Conservation (phyloP, 2,888 invertebrate species). For the Synanthedon tipuliformis region DNA sequence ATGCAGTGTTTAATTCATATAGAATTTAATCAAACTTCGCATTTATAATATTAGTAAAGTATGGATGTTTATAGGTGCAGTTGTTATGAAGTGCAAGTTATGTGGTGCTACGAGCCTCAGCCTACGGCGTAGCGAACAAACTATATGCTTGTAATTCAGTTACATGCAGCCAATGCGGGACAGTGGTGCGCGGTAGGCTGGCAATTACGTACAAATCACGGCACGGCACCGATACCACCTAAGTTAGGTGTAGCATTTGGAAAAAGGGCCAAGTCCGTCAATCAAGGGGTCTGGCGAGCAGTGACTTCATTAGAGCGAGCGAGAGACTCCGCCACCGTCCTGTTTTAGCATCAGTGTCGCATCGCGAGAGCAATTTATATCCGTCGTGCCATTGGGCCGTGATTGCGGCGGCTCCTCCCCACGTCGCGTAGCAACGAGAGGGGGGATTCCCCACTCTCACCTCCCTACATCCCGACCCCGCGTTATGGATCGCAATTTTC, state of each 20-base stretch:
- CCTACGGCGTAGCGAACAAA: constrained; percentile 18
- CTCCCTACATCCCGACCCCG: constrained; percentile 35
- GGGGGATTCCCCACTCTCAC: constrained; percentile 34
- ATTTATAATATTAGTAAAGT: too few species aligned
- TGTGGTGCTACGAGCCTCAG: constrained; percentile 3
- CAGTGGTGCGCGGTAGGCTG: constrained; percentile 14
- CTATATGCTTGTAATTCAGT: constrained; percentile 3
- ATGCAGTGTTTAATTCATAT: too few species aligned
- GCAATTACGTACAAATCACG: constrained; percentile 54
- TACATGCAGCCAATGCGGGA: constrained; percentile 22
- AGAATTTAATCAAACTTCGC: too few species aligned
- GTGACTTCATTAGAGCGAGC: constrained; percentile 64
- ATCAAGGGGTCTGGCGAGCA: constrained; percentile 55
- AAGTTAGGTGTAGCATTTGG: constrained; percentile 43
- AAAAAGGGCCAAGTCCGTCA: constrained; percentile 61
- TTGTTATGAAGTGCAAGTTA: constrained; percentile 5
- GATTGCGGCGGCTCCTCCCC: constrained; percentile 73
- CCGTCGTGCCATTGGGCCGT: constrained; percentile 71
- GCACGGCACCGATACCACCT: constrained; percentile 47
- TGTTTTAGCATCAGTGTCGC: constrained; percentile 53
- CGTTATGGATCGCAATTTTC: constrained; percentile 71
- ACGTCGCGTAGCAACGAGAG: constrained; percentile 74
- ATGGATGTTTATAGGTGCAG: too few species aligned
- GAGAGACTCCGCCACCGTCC: constrained; percentile 30
- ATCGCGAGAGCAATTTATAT: constrained; percentile 69